Evolutionary conservation across 2,888 invertebrate species (phyloP), one percentile per base, ranked within the genome.

Genomic region (Labia minor): DNA sequence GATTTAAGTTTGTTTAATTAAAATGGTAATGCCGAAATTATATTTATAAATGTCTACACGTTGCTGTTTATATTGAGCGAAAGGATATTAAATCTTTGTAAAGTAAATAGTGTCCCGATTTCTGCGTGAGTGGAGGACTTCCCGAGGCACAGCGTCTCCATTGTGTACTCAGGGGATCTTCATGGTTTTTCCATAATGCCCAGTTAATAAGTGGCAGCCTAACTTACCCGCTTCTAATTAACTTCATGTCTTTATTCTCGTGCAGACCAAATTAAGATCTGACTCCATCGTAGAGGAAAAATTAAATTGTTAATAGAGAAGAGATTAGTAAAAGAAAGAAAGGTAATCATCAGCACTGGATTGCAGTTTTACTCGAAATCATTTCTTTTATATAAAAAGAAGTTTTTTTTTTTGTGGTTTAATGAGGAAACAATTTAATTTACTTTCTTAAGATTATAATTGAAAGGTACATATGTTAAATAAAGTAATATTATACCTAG

Each of bases 1-100:
- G 49, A 49, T 49, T 49, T 49, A 49, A 49, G 49, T 49, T 49
- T 49, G 49, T 49, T 49, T 49, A 49, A 49, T 49, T 49, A 49
- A 49, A 49, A 49, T 49, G 49, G 49, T 14, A 49, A 49, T 49
- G 49, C 14, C 14, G 49, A 49, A 14, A 49, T 49, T 49, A 49
- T 49, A 49, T 49, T 49, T 49, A 49, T 49, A 49, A 49, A 49
- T 49, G 49, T 49, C 49, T 49, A 8, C 49, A 14, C 49, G 49
- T 16, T 16, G 49, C 49, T 49, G 49, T 49, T 49, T 49, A 49
- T 49, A 49, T 49, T 49, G 49, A 49, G 49, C 4, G 49, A 49
- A 49, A 49, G 49, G 49, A 49, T 49, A 49, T 49, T 49, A 49
- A 49, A 49, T 49, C 49, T 49, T 49, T 49, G 49, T 49, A 49